Evolutionary conservation across 2,113 vertebrate species (phyloP).

Genomic region (Xiphophorus couchianus): DNA sequence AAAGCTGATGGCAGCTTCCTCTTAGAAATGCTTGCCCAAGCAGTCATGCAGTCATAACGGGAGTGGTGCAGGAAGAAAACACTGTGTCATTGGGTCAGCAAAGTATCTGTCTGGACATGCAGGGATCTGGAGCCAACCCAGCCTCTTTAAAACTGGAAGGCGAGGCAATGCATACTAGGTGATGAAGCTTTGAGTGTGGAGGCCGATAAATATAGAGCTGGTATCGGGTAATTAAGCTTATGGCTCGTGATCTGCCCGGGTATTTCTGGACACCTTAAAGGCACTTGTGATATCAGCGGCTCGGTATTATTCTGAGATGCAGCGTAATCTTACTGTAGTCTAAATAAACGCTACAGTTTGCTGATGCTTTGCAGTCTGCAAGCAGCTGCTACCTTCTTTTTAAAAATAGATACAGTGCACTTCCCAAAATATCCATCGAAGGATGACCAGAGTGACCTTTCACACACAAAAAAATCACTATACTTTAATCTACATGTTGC

Average conservation of each 20-base stretch:
- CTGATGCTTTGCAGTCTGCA: slow-evolving; percentile 48
- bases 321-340: slow-evolving; percentile 47
- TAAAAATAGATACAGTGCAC: slow-evolving; percentile 48
- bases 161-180: slow-evolving; percentile 23
- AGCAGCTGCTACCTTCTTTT: slow-evolving; percentile 53
- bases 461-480: background rate
- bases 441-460: slow-evolving; percentile 40
- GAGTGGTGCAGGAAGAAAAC: slow-evolving; percentile 43
- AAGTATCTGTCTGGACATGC: slow-evolving; percentile 52
- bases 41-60: slow-evolving; percentile 24
- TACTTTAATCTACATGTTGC: no score
- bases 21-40: slow-evolving; percentile 33
- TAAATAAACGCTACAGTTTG: slow-evolving; percentile 61
- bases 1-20: slow-evolving; percentile 40
- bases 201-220: slow-evolving; percentile 55
- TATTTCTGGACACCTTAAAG: slow-evolving; percentile 59
- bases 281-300: slow-evolving; percentile 66
- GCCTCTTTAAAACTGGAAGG: slow-evolving; percentile 42
- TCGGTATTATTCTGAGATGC: slow-evolving; percentile 71
- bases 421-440: slow-evolving; percentile 44
- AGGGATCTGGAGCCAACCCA: slow-evolving; percentile 60
- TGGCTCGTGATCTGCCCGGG: slow-evolving; percentile 50
- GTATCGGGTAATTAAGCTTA: slow-evolving; percentile 56
- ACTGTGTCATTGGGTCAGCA: slow-evolving; percentile 69
- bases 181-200: slow-evolving; percentile 49